Base-by-base conservation (phyloP, 2,113 vertebrate species). In the Leptobrachium leishanense region DNA sequence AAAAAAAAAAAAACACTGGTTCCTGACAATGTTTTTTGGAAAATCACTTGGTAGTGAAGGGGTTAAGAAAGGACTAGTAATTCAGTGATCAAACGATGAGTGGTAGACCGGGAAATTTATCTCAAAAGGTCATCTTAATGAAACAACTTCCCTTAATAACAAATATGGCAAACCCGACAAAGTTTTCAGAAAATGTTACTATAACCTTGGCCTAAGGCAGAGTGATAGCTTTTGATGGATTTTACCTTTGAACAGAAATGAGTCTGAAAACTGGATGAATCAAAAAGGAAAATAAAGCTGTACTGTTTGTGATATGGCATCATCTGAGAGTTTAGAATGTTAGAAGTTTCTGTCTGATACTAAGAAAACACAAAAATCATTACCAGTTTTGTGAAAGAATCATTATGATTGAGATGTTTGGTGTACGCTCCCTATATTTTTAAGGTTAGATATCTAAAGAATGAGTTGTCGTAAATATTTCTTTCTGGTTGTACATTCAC, bases 301-400 rank as follows among this genome's bases (percentile, higher is more conserved):
- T 39, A 43, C 72, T 74, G 78, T 74, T 59, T 74, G 72, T 74
- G 78, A 81, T 81, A 81, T 74, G 78, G 63, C 46, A 68, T 43
- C 74, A 55, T 15, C 78, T 46, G 64, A 68, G 72, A 81, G 74
- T 81, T 31, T 68, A 74, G 57, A 68, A 42, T 54, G 63, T 43
- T 12, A 54, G 31, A 43, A 44, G 8, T 40, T 72, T 66, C 63
- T 67, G 15, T 57, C 44, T 44, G n/a, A 11, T 8, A 63, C 8
- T 55, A 62, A 13, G 46, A 8, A 43, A 5, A 44, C 40, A 42
- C 41, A 55, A 9, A 53, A 77, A 46, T n/a, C 54, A 62, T 77
- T 62, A 39, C 46, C 65, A 69, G 40, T 69, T 68, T 59, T 69
- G 43, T n/a, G 66, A 39, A 7, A 59, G 40, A 68, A 59, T 77